Evolutionary conservation across 2,113 vertebrate genomes (phyloP), one percentile per base, ranked within the genome.

Genomic region (Sclerurus mexicanus): DNA sequence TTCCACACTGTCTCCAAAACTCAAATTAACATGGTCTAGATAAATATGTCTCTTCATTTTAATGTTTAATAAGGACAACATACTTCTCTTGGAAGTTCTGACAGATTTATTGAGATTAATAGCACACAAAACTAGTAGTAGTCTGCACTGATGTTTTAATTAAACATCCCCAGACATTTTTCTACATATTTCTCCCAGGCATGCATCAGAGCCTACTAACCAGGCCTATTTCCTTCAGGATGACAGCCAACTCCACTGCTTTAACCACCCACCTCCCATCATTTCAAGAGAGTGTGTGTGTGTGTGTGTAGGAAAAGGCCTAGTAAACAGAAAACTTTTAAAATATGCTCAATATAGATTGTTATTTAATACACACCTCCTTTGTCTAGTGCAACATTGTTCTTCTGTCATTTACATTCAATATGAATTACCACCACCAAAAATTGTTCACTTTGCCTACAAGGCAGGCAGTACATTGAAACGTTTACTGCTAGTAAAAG

Each of bases 1-100:
- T 94, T 95, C 81, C 37, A 47, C 1, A 6, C 75, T 81, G 63
- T 78, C 90, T 95, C 79, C 3, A 4, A 86, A 95, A 96, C 80
- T 73, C 76, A 95, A 94, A 92, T 92, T 92, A 95, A 87, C 44
- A 81, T 85, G 86, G 80, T 96, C 94, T 89, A 94, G 92, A 94
- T 97, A 97, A 95, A 93, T 87, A 87, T 3, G 52, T 73, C 76
- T 90, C 86, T 89, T 92, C 88, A 92, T 96, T 96, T 97, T 94
- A 96, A 96, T 90, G 83, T 96, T 96, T 96, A 96, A 94, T 96
- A 94, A 94, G 77, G 80, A 94, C 89, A 94, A 94, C 93, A 72
- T 72, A 86, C 27, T 93, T 96, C 76, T 93, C 49, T 73, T 85
- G 69, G 86, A 96, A 96, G 58, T 94, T 86, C 58, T 95, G 95